Conservation (phyloP, 2,888 invertebrate species). For the Vanessa cardui region DNA sequence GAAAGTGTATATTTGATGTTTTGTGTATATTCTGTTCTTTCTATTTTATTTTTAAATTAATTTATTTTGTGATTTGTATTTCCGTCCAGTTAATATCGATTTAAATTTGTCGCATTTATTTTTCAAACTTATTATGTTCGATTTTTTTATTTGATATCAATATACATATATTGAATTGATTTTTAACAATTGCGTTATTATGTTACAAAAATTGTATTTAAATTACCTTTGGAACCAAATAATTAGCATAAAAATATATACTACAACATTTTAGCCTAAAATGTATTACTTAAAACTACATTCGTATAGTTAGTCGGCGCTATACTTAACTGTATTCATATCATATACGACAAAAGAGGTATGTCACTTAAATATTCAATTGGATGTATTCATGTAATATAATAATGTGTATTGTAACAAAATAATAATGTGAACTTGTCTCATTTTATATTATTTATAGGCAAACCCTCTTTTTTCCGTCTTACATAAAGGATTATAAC, state of each 20-base stretch:
- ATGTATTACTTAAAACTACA: not conserved
- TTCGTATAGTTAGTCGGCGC: not conserved
- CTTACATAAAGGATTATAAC: not conserved
- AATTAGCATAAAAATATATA: too few relatives aligned
- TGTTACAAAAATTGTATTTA: too few relatives aligned
- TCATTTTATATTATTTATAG: too few relatives aligned
- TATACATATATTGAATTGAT: too few relatives aligned
- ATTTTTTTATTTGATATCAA: too few relatives aligned
- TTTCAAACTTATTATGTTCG: slow-evolving; percentile 8
- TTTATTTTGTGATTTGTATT: slow-evolving; percentile 30
- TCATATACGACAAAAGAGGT: not conserved
- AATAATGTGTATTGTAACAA: not conserved
- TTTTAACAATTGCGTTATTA: too few relatives aligned
- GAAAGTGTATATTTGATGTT: not conserved
- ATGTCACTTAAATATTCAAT: slow-evolving; percentile 1
- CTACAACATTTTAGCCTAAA: not conserved
- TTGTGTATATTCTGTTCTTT: not conserved
- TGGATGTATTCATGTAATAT: not conserved
- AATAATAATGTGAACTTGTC: not conserved
- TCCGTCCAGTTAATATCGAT: slow-evolving; percentile 35
- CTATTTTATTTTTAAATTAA: not conserved
- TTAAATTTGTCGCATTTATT: slow-evolving; percentile 25
- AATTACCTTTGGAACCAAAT: too few relatives aligned
- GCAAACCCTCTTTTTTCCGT: too few relatives aligned
- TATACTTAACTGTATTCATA: slow-evolving; percentile 11